Evolutionary conservation across 2,888 invertebrate genomes (phyloP), one percentile per base, ranked within the genome.

Genomic region (Chrysodeixis includens): DNA sequence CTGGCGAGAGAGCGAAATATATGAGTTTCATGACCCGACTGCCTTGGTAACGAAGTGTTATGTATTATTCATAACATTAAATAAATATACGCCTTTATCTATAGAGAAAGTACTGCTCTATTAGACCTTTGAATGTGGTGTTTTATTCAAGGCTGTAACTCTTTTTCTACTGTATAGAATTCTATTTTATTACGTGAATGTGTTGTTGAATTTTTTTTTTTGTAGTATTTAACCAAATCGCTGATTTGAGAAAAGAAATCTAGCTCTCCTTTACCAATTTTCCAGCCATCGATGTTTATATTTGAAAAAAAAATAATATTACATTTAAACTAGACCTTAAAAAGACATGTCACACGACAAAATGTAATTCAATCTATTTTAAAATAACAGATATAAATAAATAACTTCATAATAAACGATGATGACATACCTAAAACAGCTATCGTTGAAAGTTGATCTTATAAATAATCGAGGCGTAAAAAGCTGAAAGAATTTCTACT

Each of bases 381-480:
- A n/a, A n/a, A n/a, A n/a, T n/a, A n/a, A n/a, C n/a, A n/a, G n/a
- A n/a, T n/a, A n/a, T n/a, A n/a, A n/a, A n/a, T n/a, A n/a, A n/a
- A 26, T 6, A 26, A 4, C 26, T 4, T 26, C 6, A 26, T 26
- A 26, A 26, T 26, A 4, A 26, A 26, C 26, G 6, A 26, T 6
- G 26, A 26, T 26, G 26, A 26, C 26, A 26, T 26, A 26, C 6
- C 26, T 26, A 26, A 2, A n/a, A n/a, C n/a, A n/a, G 14, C 14
- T 14, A 35, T 35, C 14, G 12, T n/a, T 5, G n/a, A 40, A 3
- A 6, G 40, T 40, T 40, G 12, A 22, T 14, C 22, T 62, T 59
- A 60, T 51, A 71, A 74, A 75, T 58, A 59, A 75, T 75, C 73
- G 26, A 66, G 40, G 56, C 62, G 75, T 57, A 66, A 49, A 53